Evolutionary conservation across 2,888 invertebrate genomes (phyloP).

Genomic region (Autographa gamma): DNA sequence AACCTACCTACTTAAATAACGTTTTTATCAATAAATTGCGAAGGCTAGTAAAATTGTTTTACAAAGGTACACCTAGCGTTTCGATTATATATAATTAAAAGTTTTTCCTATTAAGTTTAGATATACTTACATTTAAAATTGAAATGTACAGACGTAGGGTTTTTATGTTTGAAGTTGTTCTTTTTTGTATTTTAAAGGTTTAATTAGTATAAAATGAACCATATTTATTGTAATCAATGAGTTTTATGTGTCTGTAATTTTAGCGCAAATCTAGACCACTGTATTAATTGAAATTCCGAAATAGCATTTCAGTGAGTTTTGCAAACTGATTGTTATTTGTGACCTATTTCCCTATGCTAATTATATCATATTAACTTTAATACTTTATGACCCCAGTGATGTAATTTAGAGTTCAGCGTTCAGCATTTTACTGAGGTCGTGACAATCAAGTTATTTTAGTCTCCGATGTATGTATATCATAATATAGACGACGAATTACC

Average conservation of each 20-base stretch:
- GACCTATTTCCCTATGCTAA: background rate
- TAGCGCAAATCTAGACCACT: background rate
- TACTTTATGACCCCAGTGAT: too few species aligned
- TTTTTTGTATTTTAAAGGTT: constrained; percentile 8
- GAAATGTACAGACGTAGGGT: constrained; percentile 31
- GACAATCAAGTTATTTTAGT: background rate
- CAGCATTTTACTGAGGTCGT: background rate
- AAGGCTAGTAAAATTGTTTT: background rate
- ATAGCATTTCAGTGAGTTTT: background rate
- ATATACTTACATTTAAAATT: constrained; percentile 30
- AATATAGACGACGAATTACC: background rate
- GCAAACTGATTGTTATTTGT: background rate
- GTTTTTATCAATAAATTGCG: background rate
- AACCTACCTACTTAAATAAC: background rate
- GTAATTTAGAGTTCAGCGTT: too few species aligned
- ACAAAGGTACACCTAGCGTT: background rate
- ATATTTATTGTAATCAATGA: constrained; percentile 7
- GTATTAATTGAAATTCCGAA: background rate
- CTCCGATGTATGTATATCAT: background rate
- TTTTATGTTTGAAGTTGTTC: constrained; percentile 23
- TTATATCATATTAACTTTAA: background rate
- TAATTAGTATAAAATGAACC: constrained; percentile 5
- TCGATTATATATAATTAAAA: constrained; percentile 15
- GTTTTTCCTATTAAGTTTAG: constrained; percentile 42
- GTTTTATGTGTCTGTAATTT: constrained; percentile 11